Percentiles rank a stretch among this genome's conserved stretches.
Evolutionary conservation across 2,113 vertebrate species (phyloP).

Genomic region (Thalassoma bifasciatum): DNA sequence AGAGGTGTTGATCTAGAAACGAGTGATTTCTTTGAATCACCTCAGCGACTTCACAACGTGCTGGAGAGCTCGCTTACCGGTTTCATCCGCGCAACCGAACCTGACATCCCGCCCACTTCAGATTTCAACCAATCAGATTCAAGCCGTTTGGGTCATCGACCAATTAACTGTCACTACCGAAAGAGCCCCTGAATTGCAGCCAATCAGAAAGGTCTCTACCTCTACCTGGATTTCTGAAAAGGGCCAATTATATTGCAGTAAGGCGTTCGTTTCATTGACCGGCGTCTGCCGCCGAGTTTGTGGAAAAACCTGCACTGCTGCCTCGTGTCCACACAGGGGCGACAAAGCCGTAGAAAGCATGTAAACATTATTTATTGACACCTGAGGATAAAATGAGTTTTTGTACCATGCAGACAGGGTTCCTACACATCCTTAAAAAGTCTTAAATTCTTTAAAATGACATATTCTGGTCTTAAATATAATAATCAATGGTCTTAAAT

Average conservation of each 20-base stretch:
- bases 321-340: conserved; percentile 34
- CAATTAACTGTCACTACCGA: conserved; percentile 23
- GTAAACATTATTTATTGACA: background rate
- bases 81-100: conserved; percentile 60
- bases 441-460: too few species aligned
- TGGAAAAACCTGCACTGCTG: background rate
- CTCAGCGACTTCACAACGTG: conserved; percentile 77
- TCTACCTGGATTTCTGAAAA: background rate
- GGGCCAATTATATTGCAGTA: conserved; percentile 19
- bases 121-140: conserved; percentile 40
- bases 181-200: background rate
- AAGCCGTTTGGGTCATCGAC: fast-evolving
- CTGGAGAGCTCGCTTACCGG: conserved; percentile 69
- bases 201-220: conserved; percentile 1
- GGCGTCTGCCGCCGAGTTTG: conserved; percentile 2
- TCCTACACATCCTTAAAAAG: too few species aligned
- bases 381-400: too few species aligned
- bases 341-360: conserved; percentile 9
- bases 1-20: conserved; percentile 17
- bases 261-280: conserved; percentile 2
- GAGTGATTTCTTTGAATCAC: conserved; percentile 63
- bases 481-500: too few species aligned
- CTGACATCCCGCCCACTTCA: background rate
- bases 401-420: too few species aligned
- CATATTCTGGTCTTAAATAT: too few species aligned